These are phyloP conservation scores for Petrolisthes manimaculis DNA, from an alignment of 2,888 invertebrate species.

Conservation along the genomic window DNA sequence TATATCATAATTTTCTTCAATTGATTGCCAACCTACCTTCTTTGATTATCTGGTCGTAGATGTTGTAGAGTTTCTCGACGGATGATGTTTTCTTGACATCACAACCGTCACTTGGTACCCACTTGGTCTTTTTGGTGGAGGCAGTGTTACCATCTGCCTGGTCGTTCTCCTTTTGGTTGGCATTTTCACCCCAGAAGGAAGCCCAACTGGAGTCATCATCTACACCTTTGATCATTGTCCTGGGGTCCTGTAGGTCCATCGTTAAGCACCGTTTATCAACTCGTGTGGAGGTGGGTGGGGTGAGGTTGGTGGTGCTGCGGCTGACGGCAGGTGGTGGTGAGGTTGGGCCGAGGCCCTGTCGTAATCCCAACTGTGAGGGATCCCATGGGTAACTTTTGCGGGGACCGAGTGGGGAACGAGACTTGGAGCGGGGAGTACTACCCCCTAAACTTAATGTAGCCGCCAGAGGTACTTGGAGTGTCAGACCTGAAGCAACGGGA, in stretches of 20 bases:
- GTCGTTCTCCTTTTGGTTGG: constrained; percentile 28
- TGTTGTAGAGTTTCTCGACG: constrained; percentile 51
- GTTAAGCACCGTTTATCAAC: constrained; percentile 27
- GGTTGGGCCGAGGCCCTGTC: not conserved
- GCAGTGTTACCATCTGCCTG: constrained; percentile 35
- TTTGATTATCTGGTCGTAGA: constrained; percentile 57
- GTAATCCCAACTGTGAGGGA: not conserved
- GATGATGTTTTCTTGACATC: constrained; percentile 30
- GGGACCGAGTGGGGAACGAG: constrained; percentile 14
- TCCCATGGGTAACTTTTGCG: constrained; percentile 17
- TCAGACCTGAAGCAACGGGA: not conserved
- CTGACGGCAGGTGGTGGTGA: not conserved
- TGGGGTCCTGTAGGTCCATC: constrained; percentile 9
- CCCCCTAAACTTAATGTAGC: constrained; percentile 7
- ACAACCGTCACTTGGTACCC: not conserved
- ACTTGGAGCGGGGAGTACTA: not conserved
- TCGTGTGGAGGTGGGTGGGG: not conserved
- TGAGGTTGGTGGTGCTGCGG: not conserved
- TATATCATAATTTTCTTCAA: not conserved
- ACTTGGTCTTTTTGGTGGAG: constrained; percentile 12
- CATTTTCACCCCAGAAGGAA: constrained; percentile 32
- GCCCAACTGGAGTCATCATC: constrained; percentile 40
- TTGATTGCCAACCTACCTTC: constrained; percentile 35
- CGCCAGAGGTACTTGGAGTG: constrained; percentile 2
- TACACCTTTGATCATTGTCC: constrained; percentile 32